Conservation (phyloP, 2,113 vertebrate species). For the Grantiella picta region DNA sequence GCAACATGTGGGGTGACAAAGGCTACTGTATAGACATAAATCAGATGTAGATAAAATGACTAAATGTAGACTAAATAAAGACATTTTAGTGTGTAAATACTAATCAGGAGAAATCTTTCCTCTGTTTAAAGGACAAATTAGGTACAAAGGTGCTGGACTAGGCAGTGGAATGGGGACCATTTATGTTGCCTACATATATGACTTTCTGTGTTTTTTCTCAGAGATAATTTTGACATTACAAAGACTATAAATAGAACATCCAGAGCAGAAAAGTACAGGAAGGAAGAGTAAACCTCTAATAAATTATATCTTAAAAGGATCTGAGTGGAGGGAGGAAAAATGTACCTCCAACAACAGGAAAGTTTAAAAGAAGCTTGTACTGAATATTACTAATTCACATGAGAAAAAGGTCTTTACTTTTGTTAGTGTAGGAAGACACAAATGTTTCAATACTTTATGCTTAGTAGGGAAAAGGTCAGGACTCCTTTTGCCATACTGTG, state of each 20-base stretch:
- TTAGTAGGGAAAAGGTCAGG: background rate
- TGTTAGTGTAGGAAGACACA: background rate
- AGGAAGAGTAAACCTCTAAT: constrained; percentile 24
- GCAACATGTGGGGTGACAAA: background rate
- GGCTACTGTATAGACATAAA: background rate
- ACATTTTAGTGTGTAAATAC: background rate
- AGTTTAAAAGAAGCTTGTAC: background rate
- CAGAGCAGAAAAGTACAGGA: constrained; percentile 4
- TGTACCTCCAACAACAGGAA: background rate
- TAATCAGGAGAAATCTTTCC: background rate
- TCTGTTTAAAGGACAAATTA: background rate
- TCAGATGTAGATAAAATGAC: background rate
- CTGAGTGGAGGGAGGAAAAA: background rate
- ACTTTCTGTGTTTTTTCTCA: background rate
- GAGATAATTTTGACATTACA: background rate
- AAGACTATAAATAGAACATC: background rate
- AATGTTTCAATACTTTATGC: background rate
- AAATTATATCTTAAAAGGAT: constrained; percentile 9
- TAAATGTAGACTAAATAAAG: background rate
- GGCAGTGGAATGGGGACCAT: background rate
- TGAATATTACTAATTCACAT: background rate
- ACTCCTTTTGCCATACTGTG: background rate
- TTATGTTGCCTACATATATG: background rate
- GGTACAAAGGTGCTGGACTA: background rate
- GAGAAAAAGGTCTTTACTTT: background rate